Evolutionary conservation across 37 sponge, comb jelly and placozoan genomes (phyloP).

Genomic region (Diacarnus erythraeanus): DNA sequence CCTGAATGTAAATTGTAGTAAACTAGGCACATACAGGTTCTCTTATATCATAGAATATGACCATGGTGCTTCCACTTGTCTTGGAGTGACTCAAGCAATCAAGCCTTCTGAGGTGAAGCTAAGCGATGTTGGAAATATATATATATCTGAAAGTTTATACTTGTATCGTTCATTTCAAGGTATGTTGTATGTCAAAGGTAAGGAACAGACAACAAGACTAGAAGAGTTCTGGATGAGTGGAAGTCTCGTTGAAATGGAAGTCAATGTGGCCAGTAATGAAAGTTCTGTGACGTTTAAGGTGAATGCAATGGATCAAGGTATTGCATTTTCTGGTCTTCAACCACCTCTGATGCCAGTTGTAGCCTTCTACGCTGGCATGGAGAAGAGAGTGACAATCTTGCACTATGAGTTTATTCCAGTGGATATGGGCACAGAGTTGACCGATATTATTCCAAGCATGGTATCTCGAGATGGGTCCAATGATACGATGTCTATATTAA

Average conservation of each 20-base stretch:
- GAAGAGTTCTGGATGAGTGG: constrained; percentile 66
- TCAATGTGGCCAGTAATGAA: constrained; percentile 14
- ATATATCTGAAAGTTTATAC: constrained; percentile 27
- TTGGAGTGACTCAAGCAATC: constrained; percentile 32
- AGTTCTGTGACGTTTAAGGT: constrained; percentile 11
- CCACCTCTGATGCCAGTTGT: constrained; percentile 40
- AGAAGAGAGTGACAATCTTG: constrained; percentile 41
- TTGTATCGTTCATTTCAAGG: constrained; percentile 62
- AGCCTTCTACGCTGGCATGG: constrained; percentile 56
- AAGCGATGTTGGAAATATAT: constrained; percentile 15
- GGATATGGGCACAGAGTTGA: neutral
- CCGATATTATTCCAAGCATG: neutral
- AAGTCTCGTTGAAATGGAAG: constrained; percentile 31
- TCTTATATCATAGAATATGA: constrained; percentile 46
- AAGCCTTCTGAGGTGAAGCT: neutral
- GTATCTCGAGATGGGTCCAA: neutral
- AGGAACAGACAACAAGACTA: constrained; percentile 19
- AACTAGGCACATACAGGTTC: constrained; percentile 21
- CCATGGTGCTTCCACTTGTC: constrained; percentile 53
- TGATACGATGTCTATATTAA: neutral
- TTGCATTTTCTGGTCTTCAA: constrained; percentile 33
- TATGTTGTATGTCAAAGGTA: constrained; percentile 32
- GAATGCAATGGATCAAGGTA: constrained; percentile 41
- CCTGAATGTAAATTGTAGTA: constrained; percentile 11
- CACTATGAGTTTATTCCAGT: constrained; percentile 26